Base-by-base conservation (phyloP, 2,113 vertebrate genomes). In the Excalfactoria chinensis region DNA sequence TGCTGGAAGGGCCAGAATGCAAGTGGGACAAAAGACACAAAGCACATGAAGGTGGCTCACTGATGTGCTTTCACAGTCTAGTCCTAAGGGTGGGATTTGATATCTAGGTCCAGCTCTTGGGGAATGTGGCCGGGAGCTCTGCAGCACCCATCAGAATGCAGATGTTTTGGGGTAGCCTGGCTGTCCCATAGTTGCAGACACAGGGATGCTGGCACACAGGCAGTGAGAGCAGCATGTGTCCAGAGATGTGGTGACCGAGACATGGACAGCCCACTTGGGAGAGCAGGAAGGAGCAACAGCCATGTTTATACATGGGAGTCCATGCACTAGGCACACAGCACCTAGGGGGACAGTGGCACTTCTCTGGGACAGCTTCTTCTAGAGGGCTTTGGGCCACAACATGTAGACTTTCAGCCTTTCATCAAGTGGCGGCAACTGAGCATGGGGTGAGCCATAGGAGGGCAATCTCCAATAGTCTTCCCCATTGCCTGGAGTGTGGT, bases 201-300 rank as follows among this genome's bases (percentile, higher is more conserved):
- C 7, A 9, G 11, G 20, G 9, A n/a, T 55, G 25, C 2, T 1
- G 2, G 20, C 9, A 4, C 15, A 8, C 1, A 0, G 15, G 4
- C 11, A 10, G 21, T 41, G 26, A 32, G 21, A 41, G 35, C n/a
- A 58, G 7, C 2, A 1, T 21, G 6, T 32, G 34, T 55, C 43
- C 23, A 28, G 49, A 15, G 11, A 11, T 44, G 25, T 40, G 0
- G 0, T 90, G n/a, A 68, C 10, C 1, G 2, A 16, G 4, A 5
- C 25, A 25, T 4, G 23, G 34, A 46, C 32, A 86, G 16, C 23
- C 43, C 56, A 46, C 58, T 18, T 32, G 0, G 0, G 22, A 56
- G 49, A 77, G 12, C 22, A 69, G 4, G 18, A 79, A 30, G 5
- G 7, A 3, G 4, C 4, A 10, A 5, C 23, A 20, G 30, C 6